Percentiles rank a stretch among this genome's conserved stretches.
Conservation (phyloP, 1,140 invertebrate species). For the Cydia pomonella region DNA sequence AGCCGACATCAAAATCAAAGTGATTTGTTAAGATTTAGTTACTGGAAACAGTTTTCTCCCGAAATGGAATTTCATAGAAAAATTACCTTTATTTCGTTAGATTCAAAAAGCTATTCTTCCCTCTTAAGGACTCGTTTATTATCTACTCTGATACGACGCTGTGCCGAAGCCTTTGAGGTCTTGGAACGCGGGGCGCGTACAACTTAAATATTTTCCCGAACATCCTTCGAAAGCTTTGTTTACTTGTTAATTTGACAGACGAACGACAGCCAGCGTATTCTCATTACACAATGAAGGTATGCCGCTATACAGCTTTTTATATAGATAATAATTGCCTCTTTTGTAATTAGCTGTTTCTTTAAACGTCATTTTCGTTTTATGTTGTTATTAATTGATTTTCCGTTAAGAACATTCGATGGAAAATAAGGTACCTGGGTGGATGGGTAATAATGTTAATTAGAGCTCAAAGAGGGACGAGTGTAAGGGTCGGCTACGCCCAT, state of each 20-base stretch:
- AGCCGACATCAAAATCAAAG: too few relatives aligned
- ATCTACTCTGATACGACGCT: not conserved
- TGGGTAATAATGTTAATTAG: too few relatives aligned
- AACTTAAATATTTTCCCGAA: slow-evolving; percentile 28
- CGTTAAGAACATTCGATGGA: not conserved
- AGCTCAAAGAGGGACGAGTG: too few relatives aligned
- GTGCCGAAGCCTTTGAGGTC: slow-evolving; percentile 11
- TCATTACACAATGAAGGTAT: slow-evolving; percentile 8
- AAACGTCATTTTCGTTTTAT: not conserved
- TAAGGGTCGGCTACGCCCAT: too few relatives aligned
- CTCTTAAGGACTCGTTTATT: not conserved
- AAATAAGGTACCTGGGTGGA: too few relatives aligned
- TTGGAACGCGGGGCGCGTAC: slow-evolving; percentile 14
- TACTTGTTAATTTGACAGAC: slow-evolving; percentile 23
- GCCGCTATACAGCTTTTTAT: not conserved
- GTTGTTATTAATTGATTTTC: not conserved
- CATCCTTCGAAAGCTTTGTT: slow-evolving; percentile 21
- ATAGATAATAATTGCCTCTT: not conserved
- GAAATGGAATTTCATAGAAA: too few relatives aligned
- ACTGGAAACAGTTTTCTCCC: too few relatives aligned
- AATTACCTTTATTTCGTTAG: too few relatives aligned
- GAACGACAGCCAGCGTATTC: slow-evolving; percentile 1
- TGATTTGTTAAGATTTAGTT: too few relatives aligned
- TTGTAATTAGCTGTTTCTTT: not conserved
- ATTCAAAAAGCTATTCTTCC: too few relatives aligned